phyloP scores from a whole-genome alignment of 2,113 vertebrate genomes.

The Spermophilus dauricus region DNA sequence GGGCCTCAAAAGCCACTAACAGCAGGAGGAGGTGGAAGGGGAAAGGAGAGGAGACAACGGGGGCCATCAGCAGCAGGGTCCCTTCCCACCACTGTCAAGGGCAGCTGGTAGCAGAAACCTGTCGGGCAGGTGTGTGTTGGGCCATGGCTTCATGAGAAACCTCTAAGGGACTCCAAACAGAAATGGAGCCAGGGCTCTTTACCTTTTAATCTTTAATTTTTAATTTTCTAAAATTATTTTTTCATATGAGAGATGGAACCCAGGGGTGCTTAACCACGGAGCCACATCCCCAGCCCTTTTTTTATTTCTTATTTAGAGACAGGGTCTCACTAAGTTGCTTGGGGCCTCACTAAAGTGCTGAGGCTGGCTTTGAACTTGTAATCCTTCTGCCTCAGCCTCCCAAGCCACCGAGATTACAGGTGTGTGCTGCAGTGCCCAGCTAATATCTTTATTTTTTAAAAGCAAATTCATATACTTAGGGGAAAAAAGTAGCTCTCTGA shows the following conservation, averaged over 20 bases:
- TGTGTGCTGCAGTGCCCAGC: no score
- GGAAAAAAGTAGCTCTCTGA: not conserved
- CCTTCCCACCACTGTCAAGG: not conserved
- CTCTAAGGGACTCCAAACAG: not conserved
- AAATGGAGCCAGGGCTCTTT: not conserved
- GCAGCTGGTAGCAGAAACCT: not conserved
- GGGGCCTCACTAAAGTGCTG: no score
- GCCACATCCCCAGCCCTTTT: no score
- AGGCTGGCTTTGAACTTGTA: no score
- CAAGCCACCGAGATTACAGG: no score
- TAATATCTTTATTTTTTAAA: not conserved
- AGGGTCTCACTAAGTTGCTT: no score
- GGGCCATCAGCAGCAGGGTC: constrained; percentile 50
- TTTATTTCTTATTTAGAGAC: no score
- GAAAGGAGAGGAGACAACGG: not conserved
- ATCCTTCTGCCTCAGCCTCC: no score
- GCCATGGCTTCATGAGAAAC: not conserved
- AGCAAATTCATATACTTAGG: not conserved
- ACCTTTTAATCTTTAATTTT: not conserved
- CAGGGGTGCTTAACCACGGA: no score
- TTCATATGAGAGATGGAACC: no score
- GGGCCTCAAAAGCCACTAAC: not conserved
- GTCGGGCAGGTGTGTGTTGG: not conserved
- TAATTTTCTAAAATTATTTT: not conserved
- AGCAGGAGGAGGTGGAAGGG: not conserved